Base-by-base conservation (phyloP, 2,797 vertebrate species). In the Momotus momota region DNA sequence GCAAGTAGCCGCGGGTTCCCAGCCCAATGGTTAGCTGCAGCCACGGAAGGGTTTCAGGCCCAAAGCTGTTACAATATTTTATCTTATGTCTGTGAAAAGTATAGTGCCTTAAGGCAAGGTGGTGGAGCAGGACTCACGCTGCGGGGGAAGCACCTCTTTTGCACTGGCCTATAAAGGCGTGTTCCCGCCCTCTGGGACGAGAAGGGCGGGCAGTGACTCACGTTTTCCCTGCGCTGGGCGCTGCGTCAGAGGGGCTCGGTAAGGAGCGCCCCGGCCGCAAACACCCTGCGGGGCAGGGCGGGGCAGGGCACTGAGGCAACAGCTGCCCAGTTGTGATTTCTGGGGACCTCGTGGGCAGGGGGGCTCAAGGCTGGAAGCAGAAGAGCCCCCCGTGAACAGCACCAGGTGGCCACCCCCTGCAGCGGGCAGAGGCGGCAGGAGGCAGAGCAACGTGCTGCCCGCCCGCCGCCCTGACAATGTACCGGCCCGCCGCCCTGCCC, bases 141-240 rank as follows among this genome's bases (percentile, higher is more conserved):
- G 41, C 27, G 6, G 49, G 14, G 52, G 33, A 71, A 69, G 40
- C 1, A 0, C 35, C 33, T 45, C 22, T 29, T 43, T 48, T 51
- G 33, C 33, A 3, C 0, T 7, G 55, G 49, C 49, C 73, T 72
- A 0, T 0, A 16, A 22, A 4, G 41, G 33, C 2, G 0, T 6
- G 5, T 41, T 38, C 27, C 67, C 49, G 31, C 22, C 67, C 54
- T 14, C 18, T n/a, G 71, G 87, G 41, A n/a, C 5, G 8, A 70
- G 78, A 43, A 45, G 69, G 40, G 62, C 72, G 38, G 46, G 61
- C 64, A 3, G 0, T 87, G 89, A 93, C 75, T 94, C 91, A 85
- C 2, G 23, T 9, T 54, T 60, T 92, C 38, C 78, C 35, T 45
- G 4, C 0, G 1, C 38, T 40, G 22, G 8, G 64, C 45, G 0